Evolutionary conservation across 2,113 vertebrate genomes (phyloP), one percentile per base, ranked within the genome.

Genomic region (Porphyrio hochstetteri): DNA sequence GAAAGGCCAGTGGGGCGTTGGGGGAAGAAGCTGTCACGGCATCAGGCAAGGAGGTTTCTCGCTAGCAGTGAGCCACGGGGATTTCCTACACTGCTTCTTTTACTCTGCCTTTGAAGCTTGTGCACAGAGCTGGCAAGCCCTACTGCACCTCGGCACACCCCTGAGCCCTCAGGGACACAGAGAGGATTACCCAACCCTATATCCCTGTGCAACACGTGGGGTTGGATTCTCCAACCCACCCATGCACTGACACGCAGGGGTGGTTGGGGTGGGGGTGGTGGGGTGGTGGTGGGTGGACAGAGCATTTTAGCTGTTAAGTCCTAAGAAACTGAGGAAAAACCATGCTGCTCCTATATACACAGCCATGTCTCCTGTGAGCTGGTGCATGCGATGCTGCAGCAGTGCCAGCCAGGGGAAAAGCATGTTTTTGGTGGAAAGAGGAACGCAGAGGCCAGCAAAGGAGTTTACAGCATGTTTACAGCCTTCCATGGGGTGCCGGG

Each of bases 401-500:
- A 50, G 8, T 60, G 36, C 24, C 61, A 78, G 61, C 61, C 1
- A 2, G 27, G 19, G 16, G 6, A 33, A 79, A 21, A 12, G 19
- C 0, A 4, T 31, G 17, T 5, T 59, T 84, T 90, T 70, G 33
- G 36, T 56, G 44, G 38, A 29, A 87, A 61, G 33, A 35, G 40
- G 44, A 77, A 70, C 2, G 9, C 15, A 53, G 29, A 36, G 24
- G n/a, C n/a, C 4, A 8, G 65, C 33, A 53, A 86, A 63, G 61
- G 48, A 35, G 69, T 70, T 13, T 59, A 61, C 91, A 10, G 53
- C 77, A 88, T 63, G 55, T 94, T 97, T 93, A 90, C 80, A 97
- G 96, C 97, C 97, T 98, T 98, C 97, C 97, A 98, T 61, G 81
- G 95, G 95, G 95, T 93, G 50, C 85, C 55, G 88, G 78, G 90